phyloP scores from a whole-genome alignment of 2,888 invertebrate species.

The Norana najaformis region DNA sequence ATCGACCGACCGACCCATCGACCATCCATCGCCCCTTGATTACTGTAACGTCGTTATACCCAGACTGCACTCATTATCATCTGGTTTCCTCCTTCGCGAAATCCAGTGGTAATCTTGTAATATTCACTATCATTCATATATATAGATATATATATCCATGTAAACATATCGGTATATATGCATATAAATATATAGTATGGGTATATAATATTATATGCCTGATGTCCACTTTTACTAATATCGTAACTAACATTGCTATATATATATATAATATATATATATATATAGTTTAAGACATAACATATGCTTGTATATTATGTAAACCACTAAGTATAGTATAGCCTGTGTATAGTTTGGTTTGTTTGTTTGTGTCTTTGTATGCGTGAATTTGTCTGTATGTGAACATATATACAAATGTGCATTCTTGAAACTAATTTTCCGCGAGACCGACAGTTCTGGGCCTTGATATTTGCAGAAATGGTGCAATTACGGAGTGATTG shows the following conservation, averaged over 20 bases:
- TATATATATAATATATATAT: not conserved
- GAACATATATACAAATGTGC: not conserved
- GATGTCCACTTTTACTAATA: not conserved
- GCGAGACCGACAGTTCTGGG: not conserved
- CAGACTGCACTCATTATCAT: not conserved
- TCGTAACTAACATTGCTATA: not conserved
- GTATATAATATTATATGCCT: not conserved
- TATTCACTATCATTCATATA: not conserved
- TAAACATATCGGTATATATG: not conserved
- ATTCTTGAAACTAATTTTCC: conserved; percentile 5
- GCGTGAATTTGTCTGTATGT: not conserved
- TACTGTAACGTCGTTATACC: conserved; percentile 9
- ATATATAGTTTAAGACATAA: no score
- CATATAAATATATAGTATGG: not conserved
- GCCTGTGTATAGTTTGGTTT: not conserved
- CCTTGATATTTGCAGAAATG: conserved; percentile 2
- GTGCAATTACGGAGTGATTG: not conserved
- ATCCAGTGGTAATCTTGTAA: not conserved
- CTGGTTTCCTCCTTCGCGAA: not conserved
- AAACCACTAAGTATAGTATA: not conserved
- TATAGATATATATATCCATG: not conserved
- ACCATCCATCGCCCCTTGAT: not conserved
- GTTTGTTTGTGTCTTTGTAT: not conserved
- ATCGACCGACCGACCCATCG: not conserved
- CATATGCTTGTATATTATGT: not conserved